Evolutionary conservation across 1,140 invertebrate genomes (phyloP), one percentile per base, ranked within the genome.

Genomic region (Teleopsis dalmanni): DNA sequence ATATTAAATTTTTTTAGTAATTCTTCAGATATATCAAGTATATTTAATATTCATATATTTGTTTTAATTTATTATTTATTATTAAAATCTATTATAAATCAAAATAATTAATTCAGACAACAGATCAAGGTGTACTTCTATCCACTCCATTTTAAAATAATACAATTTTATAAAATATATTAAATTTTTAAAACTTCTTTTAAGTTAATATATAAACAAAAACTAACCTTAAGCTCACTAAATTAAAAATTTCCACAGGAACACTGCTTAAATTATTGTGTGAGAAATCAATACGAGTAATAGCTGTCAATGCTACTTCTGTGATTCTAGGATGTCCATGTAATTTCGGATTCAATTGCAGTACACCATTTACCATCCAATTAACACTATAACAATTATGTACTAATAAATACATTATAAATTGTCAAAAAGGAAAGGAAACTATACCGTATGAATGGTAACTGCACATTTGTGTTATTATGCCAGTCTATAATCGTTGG

Each of bases 401-500:
- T n/a, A n/a, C n/a, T n/a, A n/a, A n/a, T n/a, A n/a, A n/a, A n/a
- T n/a, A n/a, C n/a, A n/a, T n/a, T n/a, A n/a, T n/a, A n/a, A n/a
- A n/a, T n/a, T n/a, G n/a, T n/a, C n/a, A n/a, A n/a, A n/a, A n/a
- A n/a, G n/a, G n/a, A n/a, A n/a, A n/a, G n/a, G n/a, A n/a, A n/a
- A n/a, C n/a, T n/a, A n/a, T n/a, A 62, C 26, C 78, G 75, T 19
- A 89, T 80, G 65, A 82, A 73, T 56, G 77, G 73, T 26, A 88
- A 65, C 53, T 81, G 77, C 7, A 65, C 83, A 83, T 62, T 67
- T 42, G 82, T 79, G 55, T 91, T 83, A 57, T 87, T 82, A 55
- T 97, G 87, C 95, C 95, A 98, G 71, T 95, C 91, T 4, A 98
- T 81, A 80, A 94, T 93, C 1, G 94, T 91, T 1, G 94, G 80